Evolutionary conservation across 2,113 vertebrate genomes (phyloP).

Genomic region (Leiothrix lutea): DNA sequence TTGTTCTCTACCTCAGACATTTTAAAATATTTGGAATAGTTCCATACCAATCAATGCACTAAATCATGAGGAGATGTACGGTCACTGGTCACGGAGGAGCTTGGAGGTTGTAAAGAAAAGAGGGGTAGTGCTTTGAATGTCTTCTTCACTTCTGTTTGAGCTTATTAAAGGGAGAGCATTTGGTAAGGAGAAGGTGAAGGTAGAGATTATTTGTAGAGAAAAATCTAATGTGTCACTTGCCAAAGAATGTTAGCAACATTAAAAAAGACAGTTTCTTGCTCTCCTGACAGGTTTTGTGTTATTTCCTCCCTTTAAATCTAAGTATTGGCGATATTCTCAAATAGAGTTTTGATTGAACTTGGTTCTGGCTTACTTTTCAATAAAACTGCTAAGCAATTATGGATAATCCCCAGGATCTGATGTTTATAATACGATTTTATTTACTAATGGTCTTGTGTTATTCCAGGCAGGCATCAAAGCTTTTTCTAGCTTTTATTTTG

Average conservation of each 20-base stretch:
- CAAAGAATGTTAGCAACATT: neutral
- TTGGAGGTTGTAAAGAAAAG: neutral
- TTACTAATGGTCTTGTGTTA: constrained; percentile 44
- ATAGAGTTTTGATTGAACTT: neutral
- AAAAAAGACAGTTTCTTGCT: neutral
- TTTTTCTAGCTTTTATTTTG: neutral
- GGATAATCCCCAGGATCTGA: constrained; percentile 1
- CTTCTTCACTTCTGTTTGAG: neutral
- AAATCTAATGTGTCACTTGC: neutral
- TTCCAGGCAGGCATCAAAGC: constrained; percentile 43
- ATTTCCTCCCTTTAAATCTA: constrained; percentile 4
- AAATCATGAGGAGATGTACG: neutral
- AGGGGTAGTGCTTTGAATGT: neutral
- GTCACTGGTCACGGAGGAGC: neutral
- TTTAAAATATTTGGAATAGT: neutral
- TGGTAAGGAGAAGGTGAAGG: neutral
- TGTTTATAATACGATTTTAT: constrained; percentile 45
- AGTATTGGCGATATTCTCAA: constrained; percentile 3
- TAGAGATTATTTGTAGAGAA: neutral
- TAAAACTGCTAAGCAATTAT: constrained; percentile 26
- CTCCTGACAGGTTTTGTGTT: neutral
- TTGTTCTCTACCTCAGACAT: neutral
- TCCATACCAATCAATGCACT: neutral
- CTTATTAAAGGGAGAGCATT: neutral
- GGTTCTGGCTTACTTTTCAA: constrained; percentile 5